Conservation (phyloP, 2,797 vertebrate genomes). For the Enteromius unitaeniatus region DNA sequence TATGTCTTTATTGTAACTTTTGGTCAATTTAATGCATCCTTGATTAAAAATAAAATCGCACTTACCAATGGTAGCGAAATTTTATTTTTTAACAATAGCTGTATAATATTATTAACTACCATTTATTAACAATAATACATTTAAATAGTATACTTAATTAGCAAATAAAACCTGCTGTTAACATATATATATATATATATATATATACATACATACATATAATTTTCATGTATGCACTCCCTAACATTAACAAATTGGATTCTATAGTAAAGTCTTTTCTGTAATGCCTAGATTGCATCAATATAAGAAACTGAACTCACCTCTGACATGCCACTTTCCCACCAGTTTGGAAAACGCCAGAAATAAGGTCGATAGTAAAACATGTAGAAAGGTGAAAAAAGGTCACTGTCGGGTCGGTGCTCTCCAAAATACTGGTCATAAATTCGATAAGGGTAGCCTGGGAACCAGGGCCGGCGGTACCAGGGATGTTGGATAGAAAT, state of each 20-base stretch:
- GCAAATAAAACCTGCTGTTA: background rate
- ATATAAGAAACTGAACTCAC: conserved; percentile 65
- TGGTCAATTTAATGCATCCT: background rate
- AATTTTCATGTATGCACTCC: background rate
- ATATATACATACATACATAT: too few relatives aligned
- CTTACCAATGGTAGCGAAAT: background rate
- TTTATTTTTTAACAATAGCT: too few relatives aligned
- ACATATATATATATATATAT: background rate
- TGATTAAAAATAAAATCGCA: background rate
- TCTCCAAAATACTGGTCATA: conserved; percentile 85
- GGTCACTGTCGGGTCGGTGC: conserved; percentile 77
- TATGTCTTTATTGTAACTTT: background rate
- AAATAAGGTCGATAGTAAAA: conserved; percentile 74
- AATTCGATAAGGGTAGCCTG: conserved; percentile 77
- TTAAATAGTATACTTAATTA: background rate
- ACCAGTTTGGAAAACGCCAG: conserved; percentile 76
- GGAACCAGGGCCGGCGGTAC: conserved; percentile 76
- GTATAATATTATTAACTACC: background rate
- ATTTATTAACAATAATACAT: background rate
- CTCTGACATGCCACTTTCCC: conserved; percentile 81
- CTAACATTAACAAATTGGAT: background rate
- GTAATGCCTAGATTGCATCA: background rate
- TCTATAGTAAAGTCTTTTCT: background rate
- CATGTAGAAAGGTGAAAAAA: conserved; percentile 71
- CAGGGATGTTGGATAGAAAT: conserved; percentile 83